phyloP scores from a whole-genome alignment of 2,113 vertebrate genomes.

The Lophochroa leadbeateri region DNA sequence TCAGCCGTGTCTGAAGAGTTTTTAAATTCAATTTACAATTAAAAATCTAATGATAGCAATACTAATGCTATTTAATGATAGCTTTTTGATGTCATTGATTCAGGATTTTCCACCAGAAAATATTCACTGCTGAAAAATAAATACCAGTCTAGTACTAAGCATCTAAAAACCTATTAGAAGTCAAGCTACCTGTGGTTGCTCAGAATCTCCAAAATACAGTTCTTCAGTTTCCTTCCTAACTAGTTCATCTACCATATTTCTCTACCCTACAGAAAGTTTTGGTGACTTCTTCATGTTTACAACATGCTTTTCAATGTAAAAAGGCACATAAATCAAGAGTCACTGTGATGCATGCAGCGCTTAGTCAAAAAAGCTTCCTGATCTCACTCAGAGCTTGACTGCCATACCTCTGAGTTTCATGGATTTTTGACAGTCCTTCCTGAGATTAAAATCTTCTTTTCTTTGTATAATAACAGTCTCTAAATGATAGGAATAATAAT shows the following conservation, averaged over 20 bases:
- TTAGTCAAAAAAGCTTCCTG: background rate
- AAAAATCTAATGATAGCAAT: background rate
- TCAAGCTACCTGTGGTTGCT: background rate
- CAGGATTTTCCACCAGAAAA: background rate
- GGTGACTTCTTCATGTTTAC: background rate
- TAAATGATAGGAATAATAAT: background rate
- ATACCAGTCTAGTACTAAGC: background rate
- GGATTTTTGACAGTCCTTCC: background rate
- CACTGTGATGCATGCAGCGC: rapidly evolving
- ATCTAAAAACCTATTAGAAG: background rate
- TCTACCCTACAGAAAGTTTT: background rate
- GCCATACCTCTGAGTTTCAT: background rate
- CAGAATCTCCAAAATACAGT: background rate
- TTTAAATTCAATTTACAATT: background rate
- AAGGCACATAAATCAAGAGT: background rate
- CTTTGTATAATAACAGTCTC: background rate
- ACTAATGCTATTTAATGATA: background rate
- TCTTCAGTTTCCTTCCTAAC: background rate
- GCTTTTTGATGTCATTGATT: background rate
- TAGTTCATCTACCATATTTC: background rate
- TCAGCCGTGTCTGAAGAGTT: background rate
- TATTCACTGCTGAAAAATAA: background rate
- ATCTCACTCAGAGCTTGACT: background rate
- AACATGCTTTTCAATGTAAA: background rate
- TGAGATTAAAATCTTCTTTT: background rate